Conservation (phyloP, 2,113 vertebrate genomes). For the Desmodus rotundus region DNA sequence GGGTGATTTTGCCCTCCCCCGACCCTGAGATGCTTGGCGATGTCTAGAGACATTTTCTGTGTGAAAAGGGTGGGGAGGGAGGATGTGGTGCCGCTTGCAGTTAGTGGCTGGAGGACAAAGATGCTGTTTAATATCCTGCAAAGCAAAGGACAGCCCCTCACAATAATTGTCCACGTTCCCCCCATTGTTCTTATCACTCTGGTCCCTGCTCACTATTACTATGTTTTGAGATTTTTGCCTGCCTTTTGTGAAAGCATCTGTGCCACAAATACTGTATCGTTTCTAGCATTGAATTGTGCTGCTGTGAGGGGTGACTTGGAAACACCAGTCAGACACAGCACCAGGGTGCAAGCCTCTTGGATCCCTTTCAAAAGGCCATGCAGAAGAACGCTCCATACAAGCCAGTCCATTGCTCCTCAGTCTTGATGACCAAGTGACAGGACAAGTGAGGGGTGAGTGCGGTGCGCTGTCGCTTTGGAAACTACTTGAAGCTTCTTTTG, state of each 20-base stretch:
- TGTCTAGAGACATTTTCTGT: neutral
- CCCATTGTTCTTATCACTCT: neutral
- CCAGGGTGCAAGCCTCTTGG: neutral
- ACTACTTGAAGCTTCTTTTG: neutral
- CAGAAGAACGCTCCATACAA: neutral
- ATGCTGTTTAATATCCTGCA: neutral
- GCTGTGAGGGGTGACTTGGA: neutral
- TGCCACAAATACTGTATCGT: no score
- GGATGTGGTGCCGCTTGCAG: neutral
- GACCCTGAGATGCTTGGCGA: neutral
- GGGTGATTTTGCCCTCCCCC: neutral
- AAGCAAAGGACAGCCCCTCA: neutral
- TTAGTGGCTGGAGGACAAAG: neutral
- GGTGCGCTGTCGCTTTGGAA: neutral
- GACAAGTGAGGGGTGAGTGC: neutral
- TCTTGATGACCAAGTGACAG: neutral
- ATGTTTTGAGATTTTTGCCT: neutral
- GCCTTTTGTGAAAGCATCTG: neutral
- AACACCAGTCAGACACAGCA: neutral
- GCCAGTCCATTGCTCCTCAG: neutral
- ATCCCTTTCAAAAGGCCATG: neutral
- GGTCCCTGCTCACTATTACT: neutral
- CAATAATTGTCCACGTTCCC: neutral
- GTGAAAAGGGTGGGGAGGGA: neutral
- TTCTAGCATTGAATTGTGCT: neutral